phyloP scores from a whole-genome alignment of 2,888 invertebrate species.

The Luperina nickerlii region DNA sequence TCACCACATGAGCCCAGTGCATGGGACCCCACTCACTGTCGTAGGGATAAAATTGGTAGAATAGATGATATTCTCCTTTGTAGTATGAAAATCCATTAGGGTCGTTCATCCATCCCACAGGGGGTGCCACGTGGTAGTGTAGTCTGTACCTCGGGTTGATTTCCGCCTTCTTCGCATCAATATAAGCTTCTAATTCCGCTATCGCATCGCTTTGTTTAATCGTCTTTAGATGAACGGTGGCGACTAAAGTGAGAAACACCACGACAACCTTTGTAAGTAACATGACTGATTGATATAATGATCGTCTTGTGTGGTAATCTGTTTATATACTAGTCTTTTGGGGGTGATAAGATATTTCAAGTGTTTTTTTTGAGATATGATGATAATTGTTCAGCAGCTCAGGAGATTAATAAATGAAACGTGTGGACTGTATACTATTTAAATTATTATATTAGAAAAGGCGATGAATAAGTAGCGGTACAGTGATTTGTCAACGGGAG shows the following conservation, averaged over 20 bases:
- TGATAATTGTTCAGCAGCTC: too few relatives aligned
- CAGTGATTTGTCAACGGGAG: too few relatives aligned
- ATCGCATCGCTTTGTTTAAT: constrained; percentile 62
- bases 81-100: constrained; percentile 90
- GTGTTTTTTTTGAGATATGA: constrained; percentile 55
- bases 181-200: constrained; percentile 79
- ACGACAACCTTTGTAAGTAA: constrained; percentile 36
- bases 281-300: constrained; percentile 48
- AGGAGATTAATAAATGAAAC: too few relatives aligned
- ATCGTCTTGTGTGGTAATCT: constrained; percentile 24
- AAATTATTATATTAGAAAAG: too few relatives aligned
- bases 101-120: constrained; percentile 90
- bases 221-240: constrained; percentile 62
- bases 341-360: constrained; percentile 57
- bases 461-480: too few relatives aligned
- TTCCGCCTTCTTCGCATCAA: constrained; percentile 75
- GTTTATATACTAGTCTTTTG: constrained; percentile 52
- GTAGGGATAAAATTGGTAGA: constrained; percentile 89
- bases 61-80: constrained; percentile 88
- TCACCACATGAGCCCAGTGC: constrained; percentile 89
- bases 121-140: constrained; percentile 83
- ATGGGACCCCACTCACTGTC: constrained; percentile 86
- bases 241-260: constrained; percentile 65
- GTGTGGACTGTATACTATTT: too few relatives aligned
- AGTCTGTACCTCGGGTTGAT: constrained; percentile 82